phyloP scores from a whole-genome alignment of 2,888 invertebrate species.

The Galerucella calmariensis region DNA sequence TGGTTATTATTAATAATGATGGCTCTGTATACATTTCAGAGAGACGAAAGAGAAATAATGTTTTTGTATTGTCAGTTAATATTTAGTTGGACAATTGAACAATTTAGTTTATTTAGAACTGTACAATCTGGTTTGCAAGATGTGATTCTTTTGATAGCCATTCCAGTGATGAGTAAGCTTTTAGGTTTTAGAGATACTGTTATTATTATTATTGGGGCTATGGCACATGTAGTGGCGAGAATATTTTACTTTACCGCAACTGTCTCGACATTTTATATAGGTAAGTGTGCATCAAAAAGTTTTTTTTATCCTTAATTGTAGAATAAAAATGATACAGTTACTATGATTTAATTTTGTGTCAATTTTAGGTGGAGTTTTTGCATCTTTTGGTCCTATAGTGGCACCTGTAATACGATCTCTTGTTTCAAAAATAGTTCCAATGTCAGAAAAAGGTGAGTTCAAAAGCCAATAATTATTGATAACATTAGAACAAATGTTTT shows the following conservation, averaged over 20 bases:
- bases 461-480: neutral
- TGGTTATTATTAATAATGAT: constrained; percentile 78
- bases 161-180: constrained; percentile 77
- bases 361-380: constrained; percentile 74
- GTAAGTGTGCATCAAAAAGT: constrained; percentile 53
- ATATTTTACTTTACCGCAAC: constrained; percentile 74
- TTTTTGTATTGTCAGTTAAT: constrained; percentile 79
- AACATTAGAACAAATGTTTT: neutral
- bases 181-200: constrained; percentile 77
- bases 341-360: neutral
- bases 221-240: constrained; percentile 76
- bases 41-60: constrained; percentile 82
- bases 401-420: constrained; percentile 85
- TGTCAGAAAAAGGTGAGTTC: constrained; percentile 74
- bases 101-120: constrained; percentile 78
- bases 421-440: constrained; percentile 80
- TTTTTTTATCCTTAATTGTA: no score
- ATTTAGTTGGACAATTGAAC: constrained; percentile 77
- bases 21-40: constrained; percentile 84
- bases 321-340: no score
- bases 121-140: constrained; percentile 79
- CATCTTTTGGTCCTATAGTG: constrained; percentile 81
- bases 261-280: constrained; percentile 71
- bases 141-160: constrained; percentile 75
- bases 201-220: constrained; percentile 79